Evolutionary conservation across 1,140 invertebrate genomes (phyloP).

Genomic region (Brachionus asplanchnoidis): DNA sequence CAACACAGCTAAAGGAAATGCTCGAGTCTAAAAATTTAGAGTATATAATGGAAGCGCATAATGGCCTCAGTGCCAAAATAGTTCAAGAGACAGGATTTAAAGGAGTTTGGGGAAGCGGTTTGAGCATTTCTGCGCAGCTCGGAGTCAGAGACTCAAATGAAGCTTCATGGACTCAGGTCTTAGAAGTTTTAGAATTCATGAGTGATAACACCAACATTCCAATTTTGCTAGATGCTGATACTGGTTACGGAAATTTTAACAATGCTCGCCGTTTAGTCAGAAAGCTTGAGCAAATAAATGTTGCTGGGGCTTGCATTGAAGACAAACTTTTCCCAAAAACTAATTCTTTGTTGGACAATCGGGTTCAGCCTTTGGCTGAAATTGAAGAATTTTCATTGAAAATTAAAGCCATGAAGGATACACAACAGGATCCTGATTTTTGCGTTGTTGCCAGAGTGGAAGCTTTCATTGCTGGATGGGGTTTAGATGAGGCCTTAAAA

Average conservation of each 20-base stretch:
- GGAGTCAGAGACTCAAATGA: constrained; percentile 59
- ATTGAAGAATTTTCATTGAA: constrained; percentile 59
- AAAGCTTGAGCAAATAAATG: constrained; percentile 57
- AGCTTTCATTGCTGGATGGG: constrained; percentile 59
- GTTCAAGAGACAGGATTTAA: constrained; percentile 57
- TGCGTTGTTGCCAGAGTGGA: constrained; percentile 59
- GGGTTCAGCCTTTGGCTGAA: constrained; percentile 57
- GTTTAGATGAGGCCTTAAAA: constrained; percentile 56
- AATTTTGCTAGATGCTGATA: constrained; percentile 59
- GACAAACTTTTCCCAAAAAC: constrained; percentile 60
- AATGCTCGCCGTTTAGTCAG: constrained; percentile 57
- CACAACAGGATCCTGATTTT: constrained; percentile 57
- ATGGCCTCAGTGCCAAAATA: constrained; percentile 58
- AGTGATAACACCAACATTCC: constrained; percentile 57
- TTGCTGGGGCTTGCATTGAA: constrained; percentile 60
- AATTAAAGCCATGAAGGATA: constrained; percentile 58
- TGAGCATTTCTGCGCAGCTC: constrained; percentile 57
- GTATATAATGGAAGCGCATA: constrained; percentile 60
- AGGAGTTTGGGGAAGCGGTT: constrained; percentile 58
- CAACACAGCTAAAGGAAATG: constrained; percentile 56
- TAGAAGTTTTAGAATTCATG: constrained; percentile 60
- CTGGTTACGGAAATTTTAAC: constrained; percentile 60
- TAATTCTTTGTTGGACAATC: constrained; percentile 57
- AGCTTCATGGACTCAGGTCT: constrained; percentile 59
- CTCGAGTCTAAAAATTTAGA: constrained; percentile 54